Evolutionary conservation across 2,888 invertebrate genomes (phyloP).

Genomic region (Agrilus cyanescens): DNA sequence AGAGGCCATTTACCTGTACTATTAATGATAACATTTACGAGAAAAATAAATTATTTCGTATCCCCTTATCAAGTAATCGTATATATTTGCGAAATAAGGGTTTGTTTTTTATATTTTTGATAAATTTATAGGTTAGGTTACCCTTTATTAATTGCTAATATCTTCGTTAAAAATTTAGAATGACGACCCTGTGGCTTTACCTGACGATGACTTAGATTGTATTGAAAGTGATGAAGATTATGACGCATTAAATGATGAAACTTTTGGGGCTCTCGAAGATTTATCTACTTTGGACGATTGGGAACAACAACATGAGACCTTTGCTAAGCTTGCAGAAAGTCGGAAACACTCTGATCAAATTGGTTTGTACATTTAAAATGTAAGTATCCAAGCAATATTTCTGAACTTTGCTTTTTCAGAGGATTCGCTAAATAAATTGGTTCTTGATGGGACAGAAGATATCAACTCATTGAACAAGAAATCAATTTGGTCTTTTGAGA

Average conservation of each 20-base stretch:
- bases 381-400: neutral
- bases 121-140: conserved; percentile 3
- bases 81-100: neutral
- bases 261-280: conserved; percentile 70
- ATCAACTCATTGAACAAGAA: conserved; percentile 14
- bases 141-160: neutral
- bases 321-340: conserved; percentile 48
- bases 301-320: conserved; percentile 61
- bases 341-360: conserved; percentile 30
- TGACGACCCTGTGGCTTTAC: conserved; percentile 26
- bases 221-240: conserved; percentile 63
- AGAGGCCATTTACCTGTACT: neutral
- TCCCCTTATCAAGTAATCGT: neutral
- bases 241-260: conserved; percentile 86
- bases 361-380: conserved; percentile 18
- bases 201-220: conserved; percentile 47
- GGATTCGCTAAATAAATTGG: conserved; percentile 25
- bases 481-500: conserved; percentile 28
- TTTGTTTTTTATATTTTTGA: neutral
- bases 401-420: conserved; percentile 21
- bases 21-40: neutral
- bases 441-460: conserved; percentile 17
- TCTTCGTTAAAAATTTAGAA: conserved; percentile 17
- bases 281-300: conserved; percentile 45
- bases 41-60: conserved; percentile 1